Base-by-base conservation (phyloP, 2,888 invertebrate genomes). In the Amphipyra tragopoginis region DNA sequence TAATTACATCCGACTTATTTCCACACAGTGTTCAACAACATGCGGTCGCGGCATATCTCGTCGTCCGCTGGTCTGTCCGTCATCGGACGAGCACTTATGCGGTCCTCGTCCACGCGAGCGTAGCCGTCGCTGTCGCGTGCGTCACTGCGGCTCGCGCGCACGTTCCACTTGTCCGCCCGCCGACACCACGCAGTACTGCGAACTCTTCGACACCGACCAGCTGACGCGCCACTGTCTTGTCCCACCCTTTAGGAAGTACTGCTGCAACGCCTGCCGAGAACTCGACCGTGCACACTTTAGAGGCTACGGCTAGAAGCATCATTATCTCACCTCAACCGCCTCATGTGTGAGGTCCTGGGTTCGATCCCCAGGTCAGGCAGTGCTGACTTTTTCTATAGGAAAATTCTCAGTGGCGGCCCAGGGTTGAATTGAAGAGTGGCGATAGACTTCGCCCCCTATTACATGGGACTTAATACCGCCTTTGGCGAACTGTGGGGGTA, bases 11-110 rank as follows among this genome's bases (percentile, higher is more conserved):
- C 7, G 29, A 36, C 36, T 21, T 9, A 13, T 45, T 10, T 48
- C 13, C 11, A 10, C 14, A 34, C 82, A 96, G 96, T 97, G 97
- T 85, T 96, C 96, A 0, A 90, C 95, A 39, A 95, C 93, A 0
- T 96, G 96, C 77, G 96, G 96, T 0, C 91, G 92, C 1, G 96
- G 96, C 0, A 80, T 95, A 2, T 95, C 96, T 10, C 90, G 91
- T 0, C 92, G 96, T 3, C 94, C 95, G 0, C 89, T 95, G 0
- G 82, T 91, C 1, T 96, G 96, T 72, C 94, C 95, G 0, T 95
- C 95, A 0, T 77, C 93, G 0, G 87, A 93, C 59, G 95, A 92
- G 1, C 81, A 86, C 8, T 90, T 94, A 0, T 96, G 96, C 80
- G 96, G 96, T 0, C 89, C 94, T 1, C 90, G 89, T 45, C 95